These are phyloP conservation scores for Tanytarsus gracilentus DNA, from an alignment of 2,888 invertebrate genomes.

Conservation along the genomic window DNA sequence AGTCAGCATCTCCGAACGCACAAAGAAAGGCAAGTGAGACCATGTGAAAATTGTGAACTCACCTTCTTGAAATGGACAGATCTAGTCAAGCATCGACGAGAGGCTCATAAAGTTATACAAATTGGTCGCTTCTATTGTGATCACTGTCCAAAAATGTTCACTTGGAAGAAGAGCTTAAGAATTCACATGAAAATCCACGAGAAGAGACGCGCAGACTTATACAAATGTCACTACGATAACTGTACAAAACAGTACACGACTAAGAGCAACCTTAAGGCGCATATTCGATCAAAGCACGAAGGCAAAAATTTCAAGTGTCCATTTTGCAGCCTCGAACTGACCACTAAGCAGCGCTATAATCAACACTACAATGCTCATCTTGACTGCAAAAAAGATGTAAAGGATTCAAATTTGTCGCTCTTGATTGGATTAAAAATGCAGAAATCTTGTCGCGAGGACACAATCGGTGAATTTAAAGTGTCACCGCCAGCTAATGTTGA, in stretches of 20 bases:
- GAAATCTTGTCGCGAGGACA: slow-evolving; percentile 34
- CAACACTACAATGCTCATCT: background rate
- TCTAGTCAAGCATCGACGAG: slow-evolving; percentile 43
- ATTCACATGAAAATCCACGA: slow-evolving; percentile 35
- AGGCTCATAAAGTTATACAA: slow-evolving; percentile 26
- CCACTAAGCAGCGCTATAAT: no score
- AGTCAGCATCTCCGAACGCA: slow-evolving; percentile 41
- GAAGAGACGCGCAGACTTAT: slow-evolving; percentile 31
- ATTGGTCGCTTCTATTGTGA: slow-evolving; percentile 33
- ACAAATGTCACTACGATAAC: slow-evolving; percentile 38
- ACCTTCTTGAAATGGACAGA: slow-evolving; percentile 46
- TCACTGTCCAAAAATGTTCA: slow-evolving; percentile 35
- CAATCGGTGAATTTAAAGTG: slow-evolving; percentile 33
- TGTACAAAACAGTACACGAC: slow-evolving; percentile 46
- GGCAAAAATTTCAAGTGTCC: slow-evolving; percentile 45
- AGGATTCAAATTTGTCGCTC: slow-evolving; percentile 35
- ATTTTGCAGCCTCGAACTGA: slow-evolving; percentile 35
- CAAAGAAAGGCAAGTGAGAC: slow-evolving; percentile 38
- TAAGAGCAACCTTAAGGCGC: slow-evolving; percentile 49
- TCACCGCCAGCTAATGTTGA: slow-evolving; percentile 32
- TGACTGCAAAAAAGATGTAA: slow-evolving; percentile 35
- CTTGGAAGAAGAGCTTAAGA: slow-evolving; percentile 31
- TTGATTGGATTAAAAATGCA: slow-evolving; percentile 35
- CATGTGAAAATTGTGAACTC: slow-evolving; percentile 45
- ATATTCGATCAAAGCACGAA: slow-evolving; percentile 47